Conservation (phyloP, 2,113 vertebrate genomes). For the Dipodomys ordii region DNA sequence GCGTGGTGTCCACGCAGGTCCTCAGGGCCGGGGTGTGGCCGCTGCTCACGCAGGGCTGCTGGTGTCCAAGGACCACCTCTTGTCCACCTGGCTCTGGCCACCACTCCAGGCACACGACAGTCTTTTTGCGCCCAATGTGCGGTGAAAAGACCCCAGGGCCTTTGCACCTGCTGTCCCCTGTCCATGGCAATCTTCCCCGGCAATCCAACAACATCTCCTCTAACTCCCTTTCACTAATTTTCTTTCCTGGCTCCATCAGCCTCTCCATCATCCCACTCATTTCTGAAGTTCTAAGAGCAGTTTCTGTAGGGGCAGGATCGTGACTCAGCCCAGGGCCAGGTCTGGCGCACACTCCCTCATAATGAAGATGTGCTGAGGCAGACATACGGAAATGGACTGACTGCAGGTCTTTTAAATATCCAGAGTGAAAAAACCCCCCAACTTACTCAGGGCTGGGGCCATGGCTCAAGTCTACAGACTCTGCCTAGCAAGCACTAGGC, state of each 20-base stretch:
- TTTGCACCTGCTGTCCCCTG: neutral
- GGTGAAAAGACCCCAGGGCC: neutral
- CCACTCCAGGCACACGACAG: accelerated
- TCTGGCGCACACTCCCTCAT: accelerated
- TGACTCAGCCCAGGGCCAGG: too few relatives aligned
- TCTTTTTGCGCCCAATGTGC: neutral
- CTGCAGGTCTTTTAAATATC: too few relatives aligned
- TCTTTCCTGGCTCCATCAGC: accelerated
- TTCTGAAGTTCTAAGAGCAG: neutral
- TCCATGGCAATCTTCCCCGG: neutral
- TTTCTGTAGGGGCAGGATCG: neutral
- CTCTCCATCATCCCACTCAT: accelerated
- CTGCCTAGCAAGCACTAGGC: too few relatives aligned
- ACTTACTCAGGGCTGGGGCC: too few relatives aligned
- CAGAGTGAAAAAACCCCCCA: too few relatives aligned
- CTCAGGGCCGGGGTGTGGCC: accelerated
- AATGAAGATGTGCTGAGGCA: accelerated
- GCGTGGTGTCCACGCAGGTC: neutral
- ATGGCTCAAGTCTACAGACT: too few relatives aligned
- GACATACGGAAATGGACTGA: too few relatives aligned
- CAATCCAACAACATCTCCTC: accelerated
- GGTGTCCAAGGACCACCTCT: neutral
- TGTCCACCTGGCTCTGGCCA: accelerated
- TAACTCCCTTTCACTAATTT: accelerated
- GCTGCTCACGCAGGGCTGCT: accelerated